phyloP scores from a whole-genome alignment of 2,113 vertebrate genomes.

The Gavialis gangeticus region DNA sequence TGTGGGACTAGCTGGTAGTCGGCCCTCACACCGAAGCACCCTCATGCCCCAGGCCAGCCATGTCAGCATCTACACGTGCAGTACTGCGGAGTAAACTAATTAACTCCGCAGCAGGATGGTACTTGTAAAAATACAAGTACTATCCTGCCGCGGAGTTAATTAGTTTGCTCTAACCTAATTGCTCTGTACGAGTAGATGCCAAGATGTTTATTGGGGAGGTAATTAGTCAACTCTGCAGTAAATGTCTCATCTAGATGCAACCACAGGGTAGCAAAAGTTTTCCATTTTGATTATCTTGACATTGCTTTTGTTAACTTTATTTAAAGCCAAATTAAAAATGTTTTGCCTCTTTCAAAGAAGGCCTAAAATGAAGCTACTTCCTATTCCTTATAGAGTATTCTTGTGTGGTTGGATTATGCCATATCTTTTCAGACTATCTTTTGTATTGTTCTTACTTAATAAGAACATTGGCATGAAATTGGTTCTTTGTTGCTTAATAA shows the following conservation, averaged over 20 bases:
- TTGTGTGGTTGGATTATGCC: background rate
- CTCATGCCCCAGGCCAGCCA: too few relatives aligned
- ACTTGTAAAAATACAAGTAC: too few relatives aligned
- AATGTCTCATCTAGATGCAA: background rate
- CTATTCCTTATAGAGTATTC: background rate
- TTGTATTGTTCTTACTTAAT: background rate
- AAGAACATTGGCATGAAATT: background rate
- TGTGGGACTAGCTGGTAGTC: too few relatives aligned
- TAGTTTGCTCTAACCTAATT: too few relatives aligned
- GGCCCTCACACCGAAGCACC: too few relatives aligned
- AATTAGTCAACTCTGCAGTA: too few relatives aligned
- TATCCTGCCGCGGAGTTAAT: too few relatives aligned
- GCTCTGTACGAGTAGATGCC: too few relatives aligned
- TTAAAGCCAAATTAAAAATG: background rate
- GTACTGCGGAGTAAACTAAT: too few relatives aligned
- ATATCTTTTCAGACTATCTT: background rate
- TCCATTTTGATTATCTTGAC: background rate
- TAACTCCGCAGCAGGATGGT: too few relatives aligned
- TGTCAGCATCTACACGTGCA: too few relatives aligned
- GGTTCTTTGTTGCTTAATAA: background rate
- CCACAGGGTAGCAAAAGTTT: slow-evolving; percentile 9
- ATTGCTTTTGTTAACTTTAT: background rate
- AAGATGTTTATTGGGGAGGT: too few relatives aligned
- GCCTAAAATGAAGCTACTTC: background rate
- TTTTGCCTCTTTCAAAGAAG: background rate